Percentiles rank a stretch among this genome's conserved stretches.
phyloP scores from a whole-genome alignment of 1,140 invertebrate species.

The Zaprionus vittiger region DNA sequence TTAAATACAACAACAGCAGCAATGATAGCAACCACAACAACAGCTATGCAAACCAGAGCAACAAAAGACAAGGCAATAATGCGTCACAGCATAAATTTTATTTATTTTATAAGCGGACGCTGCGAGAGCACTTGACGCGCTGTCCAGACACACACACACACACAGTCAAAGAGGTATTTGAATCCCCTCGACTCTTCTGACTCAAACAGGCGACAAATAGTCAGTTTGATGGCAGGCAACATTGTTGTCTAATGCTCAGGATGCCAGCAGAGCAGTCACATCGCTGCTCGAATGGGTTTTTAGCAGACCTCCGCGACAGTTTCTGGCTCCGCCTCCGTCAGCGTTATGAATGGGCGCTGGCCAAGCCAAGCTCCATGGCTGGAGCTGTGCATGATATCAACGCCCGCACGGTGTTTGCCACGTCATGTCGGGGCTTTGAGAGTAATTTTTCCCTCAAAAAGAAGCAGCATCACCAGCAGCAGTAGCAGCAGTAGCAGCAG shows the following conservation, averaged over 20 bases:
- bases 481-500: slow-evolving; percentile 8
- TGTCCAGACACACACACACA: slow-evolving; percentile 19
- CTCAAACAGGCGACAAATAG: slow-evolving; percentile 48
- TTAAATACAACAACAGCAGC: slow-evolving; percentile 68
- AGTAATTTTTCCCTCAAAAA: slow-evolving; percentile 63
- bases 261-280: slow-evolving; percentile 25
- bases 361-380: slow-evolving; percentile 21
- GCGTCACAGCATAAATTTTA: slow-evolving; percentile 82
- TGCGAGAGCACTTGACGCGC: slow-evolving; percentile 65
- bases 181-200: slow-evolving; percentile 6
- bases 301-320: slow-evolving; percentile 63
- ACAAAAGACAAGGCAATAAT: slow-evolving; percentile 80
- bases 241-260: slow-evolving; percentile 69
- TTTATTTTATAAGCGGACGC: slow-evolving; percentile 77
- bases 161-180: slow-evolving; percentile 58
- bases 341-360: slow-evolving; percentile 51
- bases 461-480: slow-evolving; percentile 24
- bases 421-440: slow-evolving; percentile 73
- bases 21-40: slow-evolving; percentile 42
- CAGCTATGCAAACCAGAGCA: slow-evolving; percentile 31
- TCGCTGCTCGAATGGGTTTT: slow-evolving; percentile 72
- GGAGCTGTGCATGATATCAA: slow-evolving; percentile 67
- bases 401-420: slow-evolving; percentile 51
- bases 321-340: slow-evolving; percentile 14
- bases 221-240: slow-evolving; percentile 57